These are phyloP conservation scores for Momotus momota DNA, from an alignment of 2,797 vertebrate species.

Conservation along the genomic window DNA sequence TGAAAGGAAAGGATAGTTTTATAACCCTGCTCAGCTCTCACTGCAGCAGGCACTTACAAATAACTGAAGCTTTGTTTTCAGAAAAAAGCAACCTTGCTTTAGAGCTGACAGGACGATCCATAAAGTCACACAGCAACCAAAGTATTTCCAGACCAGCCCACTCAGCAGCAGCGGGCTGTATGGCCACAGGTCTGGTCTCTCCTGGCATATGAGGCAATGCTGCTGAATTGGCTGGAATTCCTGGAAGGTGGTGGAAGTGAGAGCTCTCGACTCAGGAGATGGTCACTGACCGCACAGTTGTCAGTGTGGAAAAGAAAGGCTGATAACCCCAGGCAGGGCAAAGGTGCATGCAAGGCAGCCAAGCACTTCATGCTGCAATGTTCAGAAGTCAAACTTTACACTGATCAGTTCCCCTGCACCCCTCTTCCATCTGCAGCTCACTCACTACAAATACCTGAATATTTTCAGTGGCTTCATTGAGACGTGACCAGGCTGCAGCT, in stretches of 20 bases:
- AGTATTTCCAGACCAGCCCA: background rate
- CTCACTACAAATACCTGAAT: background rate
- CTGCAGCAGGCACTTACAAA: conserved; percentile 62
- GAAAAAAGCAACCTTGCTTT: conserved; percentile 46
- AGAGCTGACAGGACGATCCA: conserved; percentile 49
- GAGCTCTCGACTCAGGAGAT: background rate
- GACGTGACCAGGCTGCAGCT: background rate
- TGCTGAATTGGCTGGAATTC: background rate
- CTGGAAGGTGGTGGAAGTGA: background rate
- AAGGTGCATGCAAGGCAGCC: background rate
- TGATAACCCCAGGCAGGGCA: background rate
- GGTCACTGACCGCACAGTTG: background rate
- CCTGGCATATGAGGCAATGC: background rate
- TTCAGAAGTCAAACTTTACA: background rate
- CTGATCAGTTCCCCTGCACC: background rate
- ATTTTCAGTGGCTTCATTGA: background rate
- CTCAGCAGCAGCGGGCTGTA: background rate
- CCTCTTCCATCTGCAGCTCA: background rate
- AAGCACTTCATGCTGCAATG: background rate
- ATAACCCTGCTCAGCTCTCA: conserved; percentile 69
- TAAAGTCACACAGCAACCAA: conserved; percentile 18
- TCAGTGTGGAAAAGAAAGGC: background rate
- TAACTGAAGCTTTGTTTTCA: conserved; percentile 56
- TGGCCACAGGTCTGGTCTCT: background rate
- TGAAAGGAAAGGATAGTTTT: conserved; percentile 63